Base-by-base conservation (phyloP, 2,888 invertebrate genomes). In the Urechis unicinctus region DNA sequence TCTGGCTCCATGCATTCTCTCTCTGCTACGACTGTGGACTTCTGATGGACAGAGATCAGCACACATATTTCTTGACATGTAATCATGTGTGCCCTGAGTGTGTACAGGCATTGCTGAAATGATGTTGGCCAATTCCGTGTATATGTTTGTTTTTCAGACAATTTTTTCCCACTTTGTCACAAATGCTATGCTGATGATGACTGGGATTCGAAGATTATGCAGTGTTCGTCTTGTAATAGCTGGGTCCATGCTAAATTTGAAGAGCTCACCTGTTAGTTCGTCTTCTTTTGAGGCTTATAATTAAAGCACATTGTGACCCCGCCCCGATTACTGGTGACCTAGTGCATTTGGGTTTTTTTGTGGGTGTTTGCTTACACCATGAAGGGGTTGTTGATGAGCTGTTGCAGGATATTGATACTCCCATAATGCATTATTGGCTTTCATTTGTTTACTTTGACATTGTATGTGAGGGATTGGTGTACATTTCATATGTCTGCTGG, bases 171-270 rank as follows among this genome's bases (percentile, higher is more conserved):
- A 0, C 82, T 93, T 1, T 95, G 95, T 79, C 88, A 91, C 72
- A 87, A 88, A 64, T 91, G 90, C 76, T 92, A 92, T 78, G 87
- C 91, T 66, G 91, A 92, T 73, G 90, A 91, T 72, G 92, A 92
- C 75, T 91, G 88, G 78, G 89, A 90, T 71, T 85, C 87, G 65
- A 88, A 88, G 88, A 92, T 95, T 91, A 91, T 95, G 86, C 92
- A 94, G 79, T 95, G 95, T 76, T 88, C 86, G 21, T 86, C 86
- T 75, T 95, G 95, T 75, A 85, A 86, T 48, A 85, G 88, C 74
- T 94, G 94, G 93, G 88, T 94, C 24, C 95, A 95, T 77, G 88
- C 92, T 3, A 87, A 87, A 69, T 95, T 95, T 76, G 94, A 94
- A 79, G 88, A 88, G 2, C 81, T 95, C 24, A 87, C 89, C 61